Evolutionary conservation across 2,797 vertebrate species (phyloP).

Genomic region (Margarornis squamiger): DNA sequence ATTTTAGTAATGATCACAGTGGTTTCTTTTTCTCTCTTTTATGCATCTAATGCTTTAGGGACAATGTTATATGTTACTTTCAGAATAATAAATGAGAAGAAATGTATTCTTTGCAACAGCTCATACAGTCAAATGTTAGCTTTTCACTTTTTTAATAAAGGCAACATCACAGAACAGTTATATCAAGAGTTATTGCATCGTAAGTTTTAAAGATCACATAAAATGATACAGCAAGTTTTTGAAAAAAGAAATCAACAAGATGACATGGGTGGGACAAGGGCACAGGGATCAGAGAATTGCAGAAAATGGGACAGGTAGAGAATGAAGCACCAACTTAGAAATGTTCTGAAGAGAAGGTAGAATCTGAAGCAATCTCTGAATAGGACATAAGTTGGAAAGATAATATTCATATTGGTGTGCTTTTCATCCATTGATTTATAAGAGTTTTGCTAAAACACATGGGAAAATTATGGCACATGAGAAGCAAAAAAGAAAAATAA

Average conservation of each 20-base stretch:
- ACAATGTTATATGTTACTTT: neutral
- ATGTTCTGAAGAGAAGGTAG: neutral
- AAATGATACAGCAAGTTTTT: neutral
- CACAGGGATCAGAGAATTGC: neutral
- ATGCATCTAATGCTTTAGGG: neutral
- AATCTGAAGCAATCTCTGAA: neutral
- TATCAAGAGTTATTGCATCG: neutral
- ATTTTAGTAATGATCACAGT: constrained; percentile 32
- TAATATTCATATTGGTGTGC: neutral
- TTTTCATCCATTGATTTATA: neutral
- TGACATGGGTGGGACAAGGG: neutral
- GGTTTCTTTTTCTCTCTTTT: constrained; percentile 15
- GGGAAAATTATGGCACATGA: neutral
- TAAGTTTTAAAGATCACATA: neutral
- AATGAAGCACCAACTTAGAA: neutral
- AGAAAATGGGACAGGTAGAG: neutral
- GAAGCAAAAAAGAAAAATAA: neutral
- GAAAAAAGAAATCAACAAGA: neutral
- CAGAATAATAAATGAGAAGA: constrained; percentile 19
- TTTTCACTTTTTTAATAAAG: neutral
- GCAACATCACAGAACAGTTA: neutral
- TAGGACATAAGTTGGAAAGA: neutral
- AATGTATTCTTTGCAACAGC: neutral
- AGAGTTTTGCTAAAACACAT: neutral
- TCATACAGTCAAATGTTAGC: neutral